These are phyloP conservation scores for Thaleichthys pacificus DNA, from an alignment of 2,797 vertebrate species.

Conservation along the genomic window DNA sequence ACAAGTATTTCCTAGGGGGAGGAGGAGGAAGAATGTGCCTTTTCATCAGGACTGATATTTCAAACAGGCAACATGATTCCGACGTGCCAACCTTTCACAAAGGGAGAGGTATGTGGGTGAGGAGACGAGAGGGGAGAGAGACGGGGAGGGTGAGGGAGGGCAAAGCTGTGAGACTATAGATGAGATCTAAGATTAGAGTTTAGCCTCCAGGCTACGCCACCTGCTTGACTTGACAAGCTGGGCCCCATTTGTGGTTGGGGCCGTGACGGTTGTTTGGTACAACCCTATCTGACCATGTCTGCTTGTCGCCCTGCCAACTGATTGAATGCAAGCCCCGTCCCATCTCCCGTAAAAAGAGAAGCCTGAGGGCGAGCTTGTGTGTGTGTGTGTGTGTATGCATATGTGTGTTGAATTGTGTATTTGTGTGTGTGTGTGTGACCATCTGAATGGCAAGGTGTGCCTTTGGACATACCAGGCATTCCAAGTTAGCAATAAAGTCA, in stretches of 20 bases:
- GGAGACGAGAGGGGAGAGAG: slow-evolving; percentile 15
- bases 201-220: slow-evolving; percentile 48
- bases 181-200: slow-evolving; percentile 49
- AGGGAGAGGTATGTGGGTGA: slow-evolving; percentile 49
- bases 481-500: slow-evolving; percentile 71
- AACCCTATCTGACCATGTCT: slow-evolving; percentile 58
- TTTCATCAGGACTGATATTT: slow-evolving; percentile 66
- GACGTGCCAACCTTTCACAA: slow-evolving; percentile 58
- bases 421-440: neutral
- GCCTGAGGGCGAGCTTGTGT: slow-evolving; percentile 51
- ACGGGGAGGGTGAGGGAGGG: neutral
- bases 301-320: slow-evolving; percentile 53
- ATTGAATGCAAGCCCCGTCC: slow-evolving; percentile 26
- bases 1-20: slow-evolving; percentile 55
- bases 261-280: slow-evolving; percentile 49
- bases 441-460: slow-evolving; percentile 55
- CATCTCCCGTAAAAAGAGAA: slow-evolving; percentile 46
- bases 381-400: slow-evolving; percentile 21
- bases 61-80: slow-evolving; percentile 59
- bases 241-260: slow-evolving; percentile 27
- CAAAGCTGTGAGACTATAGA: slow-evolving; percentile 18
- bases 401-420: neutral
- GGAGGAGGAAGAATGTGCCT: slow-evolving; percentile 59
- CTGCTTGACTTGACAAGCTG: slow-evolving; percentile 51
- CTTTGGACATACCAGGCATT: slow-evolving; percentile 73